Evolutionary conservation across 2,797 vertebrate species (phyloP).

Genomic region (Falco biarmicus): DNA sequence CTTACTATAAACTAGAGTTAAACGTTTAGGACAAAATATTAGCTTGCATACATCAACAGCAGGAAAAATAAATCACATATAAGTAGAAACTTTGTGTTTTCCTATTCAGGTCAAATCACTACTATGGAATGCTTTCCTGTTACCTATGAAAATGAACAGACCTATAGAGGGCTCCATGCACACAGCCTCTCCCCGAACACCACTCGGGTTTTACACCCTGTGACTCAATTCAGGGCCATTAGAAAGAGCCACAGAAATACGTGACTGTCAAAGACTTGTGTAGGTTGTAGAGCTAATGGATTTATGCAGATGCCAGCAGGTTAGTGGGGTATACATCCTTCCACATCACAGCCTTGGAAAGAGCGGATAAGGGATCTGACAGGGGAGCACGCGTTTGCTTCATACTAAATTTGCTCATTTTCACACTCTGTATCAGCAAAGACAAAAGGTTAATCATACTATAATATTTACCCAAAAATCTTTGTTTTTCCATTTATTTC

Average conservation of each 20-base stretch:
- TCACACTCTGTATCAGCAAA: not conserved
- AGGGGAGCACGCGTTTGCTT: not conserved
- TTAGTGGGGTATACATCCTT: accelerated
- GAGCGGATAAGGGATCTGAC: not conserved
- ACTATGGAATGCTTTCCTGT: not conserved
- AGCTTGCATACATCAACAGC: not conserved
- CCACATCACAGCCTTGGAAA: accelerated
- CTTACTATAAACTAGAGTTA: not conserved
- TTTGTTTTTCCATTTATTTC: not conserved
- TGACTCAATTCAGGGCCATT: not conserved
- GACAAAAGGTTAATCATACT: not conserved
- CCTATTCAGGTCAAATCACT: not conserved
- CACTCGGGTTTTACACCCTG: not conserved
- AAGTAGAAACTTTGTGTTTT: not conserved
- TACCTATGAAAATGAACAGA: not conserved
- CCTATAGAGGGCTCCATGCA: not conserved
- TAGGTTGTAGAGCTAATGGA: not conserved
- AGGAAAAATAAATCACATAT: not conserved
- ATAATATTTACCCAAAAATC: not conserved
- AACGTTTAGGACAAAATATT: not conserved
- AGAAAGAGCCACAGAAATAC: not conserved
- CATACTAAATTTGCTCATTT: not conserved
- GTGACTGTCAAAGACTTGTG: accelerated
- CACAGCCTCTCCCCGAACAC: not conserved
- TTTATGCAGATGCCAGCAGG: not conserved